phyloP scores from a whole-genome alignment of 2,113 vertebrate genomes.

The Ochotona curzoniae region DNA sequence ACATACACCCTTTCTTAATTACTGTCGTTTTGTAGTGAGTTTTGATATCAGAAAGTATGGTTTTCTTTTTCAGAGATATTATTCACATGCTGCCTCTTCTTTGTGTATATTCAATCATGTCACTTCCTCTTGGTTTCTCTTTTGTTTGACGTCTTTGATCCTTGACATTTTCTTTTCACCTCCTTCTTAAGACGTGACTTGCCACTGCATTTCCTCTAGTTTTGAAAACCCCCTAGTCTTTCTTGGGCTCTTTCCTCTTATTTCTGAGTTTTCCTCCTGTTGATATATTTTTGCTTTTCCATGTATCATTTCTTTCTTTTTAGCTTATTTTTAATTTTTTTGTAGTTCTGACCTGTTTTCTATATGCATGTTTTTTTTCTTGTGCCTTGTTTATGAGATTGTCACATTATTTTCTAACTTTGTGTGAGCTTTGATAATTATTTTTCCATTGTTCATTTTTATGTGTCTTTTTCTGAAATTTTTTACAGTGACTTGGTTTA shows the following conservation, averaged over 20 bases:
- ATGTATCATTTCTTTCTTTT: not conserved
- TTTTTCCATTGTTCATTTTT: constrained; percentile 18
- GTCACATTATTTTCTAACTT: constrained; percentile 22
- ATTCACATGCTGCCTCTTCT: not conserved
- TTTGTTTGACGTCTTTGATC: not conserved
- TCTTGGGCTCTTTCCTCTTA: not conserved
- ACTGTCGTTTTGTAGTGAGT: not conserved
- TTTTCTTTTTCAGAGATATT: constrained; percentile 13
- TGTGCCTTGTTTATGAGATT: not conserved
- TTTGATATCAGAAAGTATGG: not conserved
- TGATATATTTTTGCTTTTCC: not conserved
- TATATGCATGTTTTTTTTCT: not conserved
- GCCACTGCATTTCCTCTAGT: not conserved
- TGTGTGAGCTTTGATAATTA: not conserved
- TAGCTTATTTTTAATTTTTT: constrained; percentile 5
- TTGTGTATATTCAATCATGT: not conserved
- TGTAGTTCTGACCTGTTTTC: not conserved
- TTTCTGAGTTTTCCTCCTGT: not conserved
- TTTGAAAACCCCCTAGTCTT: not conserved
- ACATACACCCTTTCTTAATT: not conserved
- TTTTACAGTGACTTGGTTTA: not conserved
- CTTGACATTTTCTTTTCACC: not conserved
- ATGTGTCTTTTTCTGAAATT: constrained; percentile 29
- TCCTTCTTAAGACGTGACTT: not conserved
- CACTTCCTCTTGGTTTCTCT: not conserved